Evolutionary conservation across 1,140 invertebrate genomes (phyloP).

Genomic region (Dolichoris vasculosae): DNA sequence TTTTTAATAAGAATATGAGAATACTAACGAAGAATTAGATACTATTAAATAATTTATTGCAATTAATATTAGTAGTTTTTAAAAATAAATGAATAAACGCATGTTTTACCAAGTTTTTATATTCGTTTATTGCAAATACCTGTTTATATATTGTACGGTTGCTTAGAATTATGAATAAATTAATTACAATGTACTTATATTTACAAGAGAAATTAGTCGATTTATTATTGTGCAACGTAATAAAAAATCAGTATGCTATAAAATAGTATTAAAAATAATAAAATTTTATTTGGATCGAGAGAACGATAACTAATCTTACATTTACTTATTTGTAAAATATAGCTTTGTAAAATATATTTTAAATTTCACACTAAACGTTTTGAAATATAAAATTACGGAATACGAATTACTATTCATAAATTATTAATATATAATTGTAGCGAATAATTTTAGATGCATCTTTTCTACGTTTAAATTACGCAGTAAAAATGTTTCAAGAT

Average conservation of each 20-base stretch:
- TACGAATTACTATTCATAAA: neutral
- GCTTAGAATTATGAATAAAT: neutral
- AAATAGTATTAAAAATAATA: too few species aligned
- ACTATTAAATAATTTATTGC: neutral
- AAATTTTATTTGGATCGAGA: too few species aligned
- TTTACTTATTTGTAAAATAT: neutral
- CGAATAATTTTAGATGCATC: neutral
- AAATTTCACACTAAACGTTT: neutral
- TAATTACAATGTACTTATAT: neutral
- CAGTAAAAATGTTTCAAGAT: too few species aligned
- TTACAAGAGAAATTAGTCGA: neutral
- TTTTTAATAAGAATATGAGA: neutral
- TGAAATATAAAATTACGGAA: neutral
- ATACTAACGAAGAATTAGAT: neutral
- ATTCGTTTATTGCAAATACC: neutral
- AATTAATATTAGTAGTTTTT: neutral
- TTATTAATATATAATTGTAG: neutral
- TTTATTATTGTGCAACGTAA: neutral
- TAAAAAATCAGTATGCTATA: neutral
- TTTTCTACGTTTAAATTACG: too few species aligned
- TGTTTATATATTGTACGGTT: neutral
- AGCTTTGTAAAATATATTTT: neutral
- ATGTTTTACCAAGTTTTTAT: neutral
- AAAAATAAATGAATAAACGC: neutral
- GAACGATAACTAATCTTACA: neutral